A percentile compares a stretch with the other conserved stretches of the same genome.
These are phyloP conservation scores for Ypsolopha sequella DNA, from an alignment of 2,888 invertebrate genomes.

Conservation along the genomic window DNA sequence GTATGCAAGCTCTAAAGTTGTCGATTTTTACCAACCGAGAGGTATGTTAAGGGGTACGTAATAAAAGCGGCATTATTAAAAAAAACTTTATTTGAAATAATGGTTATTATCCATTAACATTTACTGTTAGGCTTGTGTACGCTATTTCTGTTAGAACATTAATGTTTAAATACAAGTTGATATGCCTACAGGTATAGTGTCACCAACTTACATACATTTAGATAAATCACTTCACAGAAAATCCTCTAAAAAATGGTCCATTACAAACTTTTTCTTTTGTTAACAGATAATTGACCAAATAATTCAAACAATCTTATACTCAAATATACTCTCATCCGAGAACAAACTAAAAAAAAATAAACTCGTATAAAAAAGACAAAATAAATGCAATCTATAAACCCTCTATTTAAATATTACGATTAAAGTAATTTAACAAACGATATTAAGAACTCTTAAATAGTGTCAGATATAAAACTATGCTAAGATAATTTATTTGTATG, in stretches of 20 bases:
- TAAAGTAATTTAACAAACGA: slow-evolving; percentile 58
- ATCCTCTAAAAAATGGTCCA: slow-evolving; percentile 8
- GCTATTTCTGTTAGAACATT: slow-evolving; percentile 45
- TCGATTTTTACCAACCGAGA: no score
- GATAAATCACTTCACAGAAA: not conserved
- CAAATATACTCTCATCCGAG: slow-evolving; percentile 52
- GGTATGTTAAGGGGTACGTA: no score
- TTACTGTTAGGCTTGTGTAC: slow-evolving; percentile 62
- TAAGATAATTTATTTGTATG: slow-evolving; percentile 43
- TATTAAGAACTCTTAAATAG: slow-evolving; percentile 41
- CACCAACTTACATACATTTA: slow-evolving; percentile 15
- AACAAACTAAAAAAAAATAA: slow-evolving; percentile 55
- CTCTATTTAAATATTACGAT: slow-evolving; percentile 55
- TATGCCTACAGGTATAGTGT: slow-evolving; percentile 38
- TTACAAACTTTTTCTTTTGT: slow-evolving; percentile 20
- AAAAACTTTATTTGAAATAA: slow-evolving; percentile 65
- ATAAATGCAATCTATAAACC: slow-evolving; percentile 68
- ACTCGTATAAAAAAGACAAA: slow-evolving; percentile 61
- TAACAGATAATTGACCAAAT: slow-evolving; percentile 67
- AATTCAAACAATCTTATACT: slow-evolving; percentile 44
- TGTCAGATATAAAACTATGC: slow-evolving; percentile 35
- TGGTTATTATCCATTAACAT: slow-evolving; percentile 71
- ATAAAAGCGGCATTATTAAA: slow-evolving; percentile 15
- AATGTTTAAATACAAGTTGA: slow-evolving; percentile 58
- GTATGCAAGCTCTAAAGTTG: no score